Evolutionary conservation across 2,888 invertebrate genomes (phyloP).

Genomic region (Drosophila sordidula): DNA sequence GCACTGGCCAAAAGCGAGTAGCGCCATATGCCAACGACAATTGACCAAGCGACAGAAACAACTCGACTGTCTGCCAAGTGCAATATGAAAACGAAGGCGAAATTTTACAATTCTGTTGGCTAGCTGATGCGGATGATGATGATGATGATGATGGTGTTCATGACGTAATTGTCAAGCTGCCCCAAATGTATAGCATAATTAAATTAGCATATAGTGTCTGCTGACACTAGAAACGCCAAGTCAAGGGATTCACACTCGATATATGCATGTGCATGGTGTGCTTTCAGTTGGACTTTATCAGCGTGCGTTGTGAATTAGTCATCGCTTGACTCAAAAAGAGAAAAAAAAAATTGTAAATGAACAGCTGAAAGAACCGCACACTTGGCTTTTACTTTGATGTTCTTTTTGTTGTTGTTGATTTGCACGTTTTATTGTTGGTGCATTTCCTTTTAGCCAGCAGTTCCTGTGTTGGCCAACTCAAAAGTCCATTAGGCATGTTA

Average conservation of each 20-base stretch:
- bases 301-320: constrained; percentile 54
- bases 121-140: constrained; percentile 16
- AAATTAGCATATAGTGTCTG: constrained; percentile 1
- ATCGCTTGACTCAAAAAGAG: constrained; percentile 18
- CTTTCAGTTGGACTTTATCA: constrained; percentile 43
- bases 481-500: constrained; percentile 64
- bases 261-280: constrained; percentile 12
- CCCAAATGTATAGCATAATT: constrained; percentile 23
- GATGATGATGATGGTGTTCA: constrained; percentile 17
- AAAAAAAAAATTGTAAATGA: background rate
- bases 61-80: constrained; percentile 59
- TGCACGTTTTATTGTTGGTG: constrained; percentile 46
- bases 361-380: constrained; percentile 29
- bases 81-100: constrained; percentile 37
- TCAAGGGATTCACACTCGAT: constrained; percentile 5
- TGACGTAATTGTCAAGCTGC: constrained; percentile 49
- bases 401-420: constrained; percentile 19
- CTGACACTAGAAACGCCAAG: constrained; percentile 18
- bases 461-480: constrained; percentile 43
- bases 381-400: constrained; percentile 33
- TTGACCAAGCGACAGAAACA: constrained; percentile 25
- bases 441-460: constrained; percentile 46
- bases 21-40: constrained; percentile 54
- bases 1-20: constrained; percentile 34
- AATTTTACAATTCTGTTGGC: constrained; percentile 20